These are phyloP conservation scores for Piprites chloris DNA, from an alignment of 2,113 vertebrate genomes.

Conservation along the genomic window DNA sequence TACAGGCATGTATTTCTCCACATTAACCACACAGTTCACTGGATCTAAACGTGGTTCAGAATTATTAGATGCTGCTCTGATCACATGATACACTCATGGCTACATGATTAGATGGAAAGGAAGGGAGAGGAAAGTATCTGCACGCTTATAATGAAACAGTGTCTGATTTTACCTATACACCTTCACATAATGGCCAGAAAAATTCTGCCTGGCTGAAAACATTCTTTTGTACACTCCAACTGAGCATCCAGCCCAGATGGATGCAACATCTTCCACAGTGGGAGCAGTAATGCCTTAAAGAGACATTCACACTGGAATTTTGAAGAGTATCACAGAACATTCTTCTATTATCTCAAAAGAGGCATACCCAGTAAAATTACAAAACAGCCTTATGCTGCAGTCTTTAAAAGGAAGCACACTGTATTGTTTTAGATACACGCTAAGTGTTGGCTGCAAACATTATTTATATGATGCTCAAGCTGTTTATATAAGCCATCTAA, in stretches of 20 bases:
- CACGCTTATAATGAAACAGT: neutral
- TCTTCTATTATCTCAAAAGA: neutral
- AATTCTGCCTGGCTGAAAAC: neutral
- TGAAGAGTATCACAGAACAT: neutral
- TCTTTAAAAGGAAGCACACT: neutral
- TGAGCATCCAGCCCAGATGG: neutral
- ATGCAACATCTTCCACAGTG: neutral
- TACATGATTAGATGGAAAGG: neutral
- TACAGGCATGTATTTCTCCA: accelerated
- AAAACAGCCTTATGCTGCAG: neutral
- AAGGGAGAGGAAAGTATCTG: neutral
- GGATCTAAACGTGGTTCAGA: neutral
- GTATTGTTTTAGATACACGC: neutral
- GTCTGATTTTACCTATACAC: neutral
- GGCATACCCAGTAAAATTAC: neutral
- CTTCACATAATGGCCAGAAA: neutral
- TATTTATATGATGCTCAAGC: neutral
- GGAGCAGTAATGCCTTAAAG: neutral
- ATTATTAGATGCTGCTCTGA: neutral
- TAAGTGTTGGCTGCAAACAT: neutral
- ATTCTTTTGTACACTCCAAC: neutral
- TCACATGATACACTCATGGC: accelerated
- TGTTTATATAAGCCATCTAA: neutral
- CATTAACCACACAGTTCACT: neutral
- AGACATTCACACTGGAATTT: neutral